phyloP scores from a whole-genome alignment of 2,113 vertebrate species.

The Mastomys natalensis region DNA sequence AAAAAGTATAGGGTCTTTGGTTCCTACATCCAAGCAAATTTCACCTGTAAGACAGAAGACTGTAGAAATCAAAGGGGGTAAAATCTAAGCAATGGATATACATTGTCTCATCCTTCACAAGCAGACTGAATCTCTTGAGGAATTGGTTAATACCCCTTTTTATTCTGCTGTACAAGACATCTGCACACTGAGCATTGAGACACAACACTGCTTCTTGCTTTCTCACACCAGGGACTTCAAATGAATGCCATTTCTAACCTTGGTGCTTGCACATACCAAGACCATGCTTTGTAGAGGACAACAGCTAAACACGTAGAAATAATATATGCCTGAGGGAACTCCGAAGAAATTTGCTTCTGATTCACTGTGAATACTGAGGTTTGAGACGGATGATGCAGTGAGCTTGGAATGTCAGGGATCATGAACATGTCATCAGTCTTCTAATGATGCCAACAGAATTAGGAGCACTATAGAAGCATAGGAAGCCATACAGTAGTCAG shows the following conservation, averaged over 20 bases:
- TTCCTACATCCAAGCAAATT: neutral
- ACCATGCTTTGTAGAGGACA: neutral
- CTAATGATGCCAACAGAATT: neutral
- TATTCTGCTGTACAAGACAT: fast-evolving
- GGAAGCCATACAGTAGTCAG: too few species aligned
- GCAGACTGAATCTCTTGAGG: neutral
- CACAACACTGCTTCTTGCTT: neutral
- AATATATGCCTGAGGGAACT: neutral
- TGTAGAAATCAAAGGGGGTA: neutral
- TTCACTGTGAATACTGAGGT: neutral
- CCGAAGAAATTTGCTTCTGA: neutral
- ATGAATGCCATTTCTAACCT: neutral
- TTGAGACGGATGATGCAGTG: neutral
- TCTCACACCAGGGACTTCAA: neutral
- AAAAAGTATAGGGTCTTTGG: neutral
- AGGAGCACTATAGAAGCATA: neutral
- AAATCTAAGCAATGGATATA: neutral
- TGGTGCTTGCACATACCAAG: neutral
- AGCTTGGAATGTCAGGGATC: neutral
- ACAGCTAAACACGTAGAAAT: neutral
- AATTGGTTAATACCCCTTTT: neutral
- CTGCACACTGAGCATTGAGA: fast-evolving
- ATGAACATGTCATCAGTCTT: neutral
- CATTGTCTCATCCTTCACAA: neutral
- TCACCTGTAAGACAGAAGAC: neutral